Conservation (phyloP, 1,140 invertebrate species). For the Heliconius congener region DNA sequence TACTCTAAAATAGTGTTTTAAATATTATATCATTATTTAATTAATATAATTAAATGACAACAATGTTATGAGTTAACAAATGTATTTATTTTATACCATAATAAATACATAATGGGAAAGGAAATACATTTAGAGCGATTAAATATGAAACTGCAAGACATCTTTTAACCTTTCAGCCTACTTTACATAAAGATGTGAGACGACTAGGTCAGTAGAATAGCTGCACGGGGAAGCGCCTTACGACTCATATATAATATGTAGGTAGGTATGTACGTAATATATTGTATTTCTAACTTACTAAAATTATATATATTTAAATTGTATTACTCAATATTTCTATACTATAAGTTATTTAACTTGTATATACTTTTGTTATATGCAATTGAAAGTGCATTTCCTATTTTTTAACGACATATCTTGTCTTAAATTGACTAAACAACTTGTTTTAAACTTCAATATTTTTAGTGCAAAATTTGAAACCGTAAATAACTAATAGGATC, state of each 20-base stretch:
- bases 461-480: too few relatives aligned
- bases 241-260: not conserved
- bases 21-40: too few relatives aligned
- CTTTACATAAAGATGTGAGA: conserved; percentile 36
- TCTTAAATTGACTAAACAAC: too few relatives aligned
- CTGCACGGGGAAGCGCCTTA: conserved; percentile 7
- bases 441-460: too few relatives aligned
- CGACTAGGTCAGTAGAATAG: conserved; percentile 36
- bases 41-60: too few relatives aligned
- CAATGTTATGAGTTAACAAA: not conserved
- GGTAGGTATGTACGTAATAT: not conserved
- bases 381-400: too few relatives aligned
- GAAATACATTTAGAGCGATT: conserved; percentile 7
- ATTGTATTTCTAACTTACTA: not conserved
- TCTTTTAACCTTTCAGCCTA: conserved; percentile 39
- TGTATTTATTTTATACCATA: not conserved
- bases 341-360: too few relatives aligned
- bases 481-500: too few relatives aligned
- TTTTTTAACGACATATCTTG: too few relatives aligned
- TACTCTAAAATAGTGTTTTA: too few relatives aligned
- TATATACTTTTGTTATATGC: too few relatives aligned
- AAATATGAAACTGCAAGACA: conserved; percentile 19
- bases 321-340: too few relatives aligned
- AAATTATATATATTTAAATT: not conserved
- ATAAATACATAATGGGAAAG: not conserved